Conservation (phyloP, 2,888 invertebrate species). For the Platycnemis pennipes region DNA sequence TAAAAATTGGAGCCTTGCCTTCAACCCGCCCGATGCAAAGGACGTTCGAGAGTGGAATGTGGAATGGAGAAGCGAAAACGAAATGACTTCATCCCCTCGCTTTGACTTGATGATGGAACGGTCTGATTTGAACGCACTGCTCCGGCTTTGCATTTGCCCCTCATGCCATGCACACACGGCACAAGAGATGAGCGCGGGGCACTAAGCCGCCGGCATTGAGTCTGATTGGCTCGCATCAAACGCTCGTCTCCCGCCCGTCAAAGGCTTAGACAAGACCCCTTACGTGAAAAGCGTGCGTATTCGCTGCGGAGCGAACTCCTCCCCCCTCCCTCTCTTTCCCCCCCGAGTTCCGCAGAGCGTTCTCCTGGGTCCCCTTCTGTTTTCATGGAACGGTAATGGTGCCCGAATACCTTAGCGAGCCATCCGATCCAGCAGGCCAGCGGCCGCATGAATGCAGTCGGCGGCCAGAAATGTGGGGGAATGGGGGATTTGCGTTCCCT, state of each 20-base stretch:
- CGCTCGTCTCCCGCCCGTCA: background rate
- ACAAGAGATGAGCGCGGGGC: background rate
- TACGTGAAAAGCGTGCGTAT: conserved; percentile 9
- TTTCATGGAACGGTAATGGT: background rate
- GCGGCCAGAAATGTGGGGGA: background rate
- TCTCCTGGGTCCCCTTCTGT: background rate
- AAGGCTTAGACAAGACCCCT: background rate
- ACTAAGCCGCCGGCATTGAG: background rate
- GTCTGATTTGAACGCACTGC: background rate
- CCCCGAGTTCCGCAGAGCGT: background rate
- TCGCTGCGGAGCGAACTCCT: background rate
- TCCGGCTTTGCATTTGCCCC: background rate
- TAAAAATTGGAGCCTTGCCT: background rate
- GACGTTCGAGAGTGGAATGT: background rate
- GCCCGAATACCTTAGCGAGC: background rate
- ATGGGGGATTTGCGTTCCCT: background rate
- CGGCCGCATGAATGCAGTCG: background rate
- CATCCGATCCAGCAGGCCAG: background rate
- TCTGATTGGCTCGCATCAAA: conserved; percentile 16
- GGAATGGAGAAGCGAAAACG: background rate
- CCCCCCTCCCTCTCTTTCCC: background rate
- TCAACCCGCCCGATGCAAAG: background rate
- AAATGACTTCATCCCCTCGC: background rate
- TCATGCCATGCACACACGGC: background rate
- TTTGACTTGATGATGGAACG: background rate